Evolutionary conservation across 2,113 vertebrate species (phyloP).

Genomic region (Dolichotis patagonum): DNA sequence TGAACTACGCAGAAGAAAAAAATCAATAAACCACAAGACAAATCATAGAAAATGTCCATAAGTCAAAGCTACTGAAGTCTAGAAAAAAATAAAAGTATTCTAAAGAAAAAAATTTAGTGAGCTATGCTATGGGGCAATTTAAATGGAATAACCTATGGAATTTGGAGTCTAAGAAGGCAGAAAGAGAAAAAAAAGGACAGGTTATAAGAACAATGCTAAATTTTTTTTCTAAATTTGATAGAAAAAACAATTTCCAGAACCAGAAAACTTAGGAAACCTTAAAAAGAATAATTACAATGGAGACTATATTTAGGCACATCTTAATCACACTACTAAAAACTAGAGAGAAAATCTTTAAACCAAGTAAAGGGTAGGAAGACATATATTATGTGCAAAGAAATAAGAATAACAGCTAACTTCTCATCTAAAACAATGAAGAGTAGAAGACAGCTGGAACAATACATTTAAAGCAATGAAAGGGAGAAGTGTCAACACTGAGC

Average conservation of each 20-base stretch:
- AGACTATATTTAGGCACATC: background rate
- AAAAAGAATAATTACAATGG: constrained; percentile 19
- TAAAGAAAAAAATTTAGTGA: background rate
- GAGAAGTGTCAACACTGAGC: background rate
- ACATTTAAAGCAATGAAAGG: background rate
- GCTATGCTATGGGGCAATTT: background rate
- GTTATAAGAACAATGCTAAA: background rate
- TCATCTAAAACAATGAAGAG: background rate
- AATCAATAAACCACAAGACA: background rate
- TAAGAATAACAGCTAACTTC: background rate
- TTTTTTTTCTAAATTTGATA: background rate
- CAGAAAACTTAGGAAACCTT: background rate
- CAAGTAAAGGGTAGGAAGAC: background rate
- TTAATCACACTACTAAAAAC: constrained; percentile 8
- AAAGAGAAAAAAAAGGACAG: background rate
- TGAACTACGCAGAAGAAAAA: constrained; percentile 2
- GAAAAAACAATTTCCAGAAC: background rate
- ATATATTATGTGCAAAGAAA: background rate
- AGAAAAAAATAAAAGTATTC: background rate
- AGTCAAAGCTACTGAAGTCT: background rate
- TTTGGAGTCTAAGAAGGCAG: background rate
- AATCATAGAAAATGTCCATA: background rate
- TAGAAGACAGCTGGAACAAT: background rate
- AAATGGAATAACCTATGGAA: background rate
- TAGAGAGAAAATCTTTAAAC: constrained; percentile 6